Conservation (phyloP, 1,140 invertebrate species). For the Plectrocnemia conspersa region DNA sequence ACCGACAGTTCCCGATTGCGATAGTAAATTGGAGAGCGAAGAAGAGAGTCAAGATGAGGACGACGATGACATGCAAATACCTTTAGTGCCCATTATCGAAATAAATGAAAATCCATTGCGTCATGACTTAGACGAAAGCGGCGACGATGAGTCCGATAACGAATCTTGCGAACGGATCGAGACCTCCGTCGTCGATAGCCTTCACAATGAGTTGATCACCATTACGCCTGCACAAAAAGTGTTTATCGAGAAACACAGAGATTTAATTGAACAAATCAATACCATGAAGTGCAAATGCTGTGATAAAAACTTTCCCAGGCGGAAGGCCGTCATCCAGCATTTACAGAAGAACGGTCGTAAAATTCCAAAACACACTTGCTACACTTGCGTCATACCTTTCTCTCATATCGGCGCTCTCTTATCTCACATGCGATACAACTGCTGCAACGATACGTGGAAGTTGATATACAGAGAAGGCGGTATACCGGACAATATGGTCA, state of each 20-base stretch:
- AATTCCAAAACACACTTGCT: constrained; percentile 54
- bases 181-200: constrained; percentile 17
- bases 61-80: constrained; percentile 39
- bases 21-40: background rate
- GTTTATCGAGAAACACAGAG: constrained; percentile 47
- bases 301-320: constrained; percentile 45
- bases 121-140: constrained; percentile 41
- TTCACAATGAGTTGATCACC: constrained; percentile 15
- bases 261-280: constrained; percentile 50
- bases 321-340: constrained; percentile 51
- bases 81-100: constrained; percentile 45
- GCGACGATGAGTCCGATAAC: constrained; percentile 38
- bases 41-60: constrained; percentile 35
- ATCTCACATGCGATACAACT: constrained; percentile 50
- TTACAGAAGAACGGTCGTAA: constrained; percentile 51
- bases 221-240: constrained; percentile 48
- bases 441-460: constrained; percentile 50
- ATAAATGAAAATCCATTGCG: constrained; percentile 48
- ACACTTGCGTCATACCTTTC: constrained; percentile 55
- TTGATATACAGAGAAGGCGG: constrained; percentile 50
- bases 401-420: constrained; percentile 49
- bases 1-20: no score
- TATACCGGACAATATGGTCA: constrained; percentile 47
- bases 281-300: constrained; percentile 49
- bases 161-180: constrained; percentile 40